These are phyloP conservation scores for Archips crataeganus DNA, from an alignment of 2,888 invertebrate species.

Conservation along the genomic window DNA sequence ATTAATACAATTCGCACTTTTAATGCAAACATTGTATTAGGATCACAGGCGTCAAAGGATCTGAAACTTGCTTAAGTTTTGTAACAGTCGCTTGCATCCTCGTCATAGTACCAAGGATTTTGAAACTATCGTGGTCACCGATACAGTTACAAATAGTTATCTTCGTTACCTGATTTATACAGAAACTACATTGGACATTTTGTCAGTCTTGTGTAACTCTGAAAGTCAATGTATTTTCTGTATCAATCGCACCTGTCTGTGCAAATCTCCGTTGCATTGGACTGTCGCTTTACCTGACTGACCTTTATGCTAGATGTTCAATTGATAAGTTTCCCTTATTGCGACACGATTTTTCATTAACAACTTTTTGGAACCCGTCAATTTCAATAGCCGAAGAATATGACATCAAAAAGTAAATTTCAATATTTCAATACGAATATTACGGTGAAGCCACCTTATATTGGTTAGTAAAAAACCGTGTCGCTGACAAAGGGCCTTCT, in stretches of 20 bases:
- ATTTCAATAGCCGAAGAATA: slow-evolving; percentile 2
- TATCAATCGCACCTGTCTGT: slow-evolving; percentile 39
- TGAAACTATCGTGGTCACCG: neutral
- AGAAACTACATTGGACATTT: neutral
- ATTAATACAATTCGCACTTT: neutral
- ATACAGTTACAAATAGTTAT: neutral
- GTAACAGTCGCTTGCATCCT: neutral
- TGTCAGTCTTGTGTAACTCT: neutral
- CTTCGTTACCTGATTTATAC: neutral
- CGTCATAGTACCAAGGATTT: neutral
- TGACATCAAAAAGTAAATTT: neutral
- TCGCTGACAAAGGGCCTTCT: neutral
- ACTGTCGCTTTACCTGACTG: neutral
- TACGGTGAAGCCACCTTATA: neutral
- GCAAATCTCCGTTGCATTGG: slow-evolving; percentile 41
- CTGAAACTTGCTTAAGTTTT: neutral
- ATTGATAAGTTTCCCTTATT: neutral
- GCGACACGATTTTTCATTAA: slow-evolving; percentile 4
- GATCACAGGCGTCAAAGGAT: neutral
- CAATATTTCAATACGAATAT: neutral
- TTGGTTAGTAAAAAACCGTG: neutral
- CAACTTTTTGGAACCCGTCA: neutral
- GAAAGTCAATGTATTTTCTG: neutral
- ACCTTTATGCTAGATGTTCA: slow-evolving; percentile 24
- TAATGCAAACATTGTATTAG: neutral